These are phyloP conservation scores for Laspeyria flexula DNA, from an alignment of 2,888 invertebrate genomes.

Conservation along the genomic window DNA sequence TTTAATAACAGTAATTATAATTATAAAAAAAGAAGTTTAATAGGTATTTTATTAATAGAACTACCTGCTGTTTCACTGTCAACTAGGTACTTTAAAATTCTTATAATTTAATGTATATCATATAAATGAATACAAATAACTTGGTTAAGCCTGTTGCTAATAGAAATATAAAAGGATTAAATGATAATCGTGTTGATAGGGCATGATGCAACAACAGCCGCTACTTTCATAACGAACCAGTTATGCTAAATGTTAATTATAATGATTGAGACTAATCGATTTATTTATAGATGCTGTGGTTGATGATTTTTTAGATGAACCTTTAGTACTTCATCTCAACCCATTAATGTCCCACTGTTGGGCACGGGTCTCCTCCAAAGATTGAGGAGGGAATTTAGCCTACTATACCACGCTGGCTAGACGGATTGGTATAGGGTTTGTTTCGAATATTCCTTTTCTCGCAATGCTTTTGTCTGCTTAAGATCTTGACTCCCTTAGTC, in stretches of 20 bases:
- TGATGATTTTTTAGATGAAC: background rate
- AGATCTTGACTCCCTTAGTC: too few relatives aligned
- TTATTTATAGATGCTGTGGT: background rate
- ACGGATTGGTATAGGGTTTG: too few relatives aligned
- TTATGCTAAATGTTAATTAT: conserved; percentile 24
- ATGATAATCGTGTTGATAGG: conserved; percentile 30
- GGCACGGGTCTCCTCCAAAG: too few relatives aligned
- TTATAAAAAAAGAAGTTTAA: background rate
- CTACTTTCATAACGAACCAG: conserved; percentile 39
- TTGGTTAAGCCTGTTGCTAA: background rate
- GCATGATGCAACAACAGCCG: conserved; percentile 34
- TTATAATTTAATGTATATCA: background rate
- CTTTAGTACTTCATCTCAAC: too few relatives aligned
- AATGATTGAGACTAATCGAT: background rate
- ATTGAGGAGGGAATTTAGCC: too few relatives aligned
- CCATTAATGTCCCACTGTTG: too few relatives aligned
- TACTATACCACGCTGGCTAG: too few relatives aligned
- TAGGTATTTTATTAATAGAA: background rate
- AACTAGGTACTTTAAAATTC: background rate
- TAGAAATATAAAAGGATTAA: conserved; percentile 5
- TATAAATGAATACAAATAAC: conserved; percentile 3
- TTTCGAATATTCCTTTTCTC: too few relatives aligned
- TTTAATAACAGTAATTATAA: background rate
- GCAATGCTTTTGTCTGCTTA: too few relatives aligned
- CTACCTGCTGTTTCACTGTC: background rate